Evolutionary conservation across 2,113 vertebrate genomes (phyloP), one percentile per base, ranked within the genome.

Genomic region (Setophaga kirtlandii): DNA sequence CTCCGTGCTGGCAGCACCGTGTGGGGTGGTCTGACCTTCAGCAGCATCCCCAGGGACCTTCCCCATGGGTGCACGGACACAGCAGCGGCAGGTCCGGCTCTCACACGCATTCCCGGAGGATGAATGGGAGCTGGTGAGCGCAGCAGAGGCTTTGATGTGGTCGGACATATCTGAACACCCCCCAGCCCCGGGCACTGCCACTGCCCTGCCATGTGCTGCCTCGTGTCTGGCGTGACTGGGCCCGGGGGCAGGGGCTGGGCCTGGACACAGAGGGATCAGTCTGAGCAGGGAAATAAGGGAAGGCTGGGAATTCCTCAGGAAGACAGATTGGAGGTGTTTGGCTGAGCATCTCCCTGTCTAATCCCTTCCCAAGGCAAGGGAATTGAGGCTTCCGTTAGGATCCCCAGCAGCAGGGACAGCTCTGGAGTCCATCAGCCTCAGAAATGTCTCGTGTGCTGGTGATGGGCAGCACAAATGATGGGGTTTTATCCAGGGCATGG

Each of bases 161-260:
- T 42, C 7, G 15, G 77, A 83, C 56, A 10, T 30, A 31, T 69
- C 44, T 7, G 73, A 28, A 18, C 58, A 22, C 87, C 52, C 44
- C 55, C 46, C 84, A 10, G 92, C 89, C 74, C 21, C 53, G 35
- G 67, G 76, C 64, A 17, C 7, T 15, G 74, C 76, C 41, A 6
- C 28, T 13, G 55, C 28, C 53, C 62, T 65, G 71, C 96, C 95
- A 87, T 92, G 94, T 88, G 95, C 64, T 94, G 73, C 71, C 97
- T 91, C 86, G 62, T 96, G 95, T 77, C 87, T 58, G 69, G n/a
- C 4, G 11, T 96, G 89, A 94, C 11, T 27, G 33, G 30, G 82
- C 97, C 79, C 1, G 24, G 21, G 39, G 92, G 33, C 28, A 39
- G 44, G 78, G 33, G 39, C 85, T 27, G 24, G 56, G 35, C 79